Evolutionary conservation across 35 echinoderm and acorn worm genomes (phyloP), one percentile per base, ranked within the genome.

Genomic region (Patiria miniata): DNA sequence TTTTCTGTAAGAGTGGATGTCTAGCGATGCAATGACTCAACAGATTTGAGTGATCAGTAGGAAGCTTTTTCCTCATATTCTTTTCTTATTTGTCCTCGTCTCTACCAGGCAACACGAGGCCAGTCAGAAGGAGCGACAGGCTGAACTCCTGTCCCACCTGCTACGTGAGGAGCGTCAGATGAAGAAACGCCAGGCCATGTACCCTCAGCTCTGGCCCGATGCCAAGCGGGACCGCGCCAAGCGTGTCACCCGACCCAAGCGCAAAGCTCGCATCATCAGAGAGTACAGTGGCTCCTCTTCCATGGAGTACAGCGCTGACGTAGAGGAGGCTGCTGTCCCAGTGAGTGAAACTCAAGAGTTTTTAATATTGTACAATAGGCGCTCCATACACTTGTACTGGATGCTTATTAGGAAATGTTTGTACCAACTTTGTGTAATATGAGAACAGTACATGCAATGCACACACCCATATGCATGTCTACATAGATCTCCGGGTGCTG

Each of bases 121-220:
- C 16, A 88, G 87, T 8, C 96, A 99, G 76, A 88, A 80, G 76
- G 83, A 99, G 40, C 89, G 92, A 17, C 96, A 99, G 83, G 89
- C 86, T 8, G 83, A 94, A 19, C 83, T 99, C 1, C 53, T 99
- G 36, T 81, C 96, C 0, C 42, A 81, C 44, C 89, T 99, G 65
- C 73, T 99, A 30, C 55, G 89, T 21, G 96, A 99, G 39, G 96
- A 99, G 34, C 81, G 68, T 65, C 92, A 99, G 65, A 95, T 99
- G 90, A 99, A 92, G 83, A 99, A 93, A 90, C 50, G 93, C 16
- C 92, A 89, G 39, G 87, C 85, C 30, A 91, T 94, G 87, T 99
- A 99, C 51, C 96, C 96, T 0, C 96, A 99, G 39, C 78, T 99
- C 7, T 97, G 79, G 39, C 51, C 85, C 8, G 87, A 98, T 61